Evolutionary conservation across 2,797 vertebrate genomes (phyloP).

Genomic region (Perodicticus potto): DNA sequence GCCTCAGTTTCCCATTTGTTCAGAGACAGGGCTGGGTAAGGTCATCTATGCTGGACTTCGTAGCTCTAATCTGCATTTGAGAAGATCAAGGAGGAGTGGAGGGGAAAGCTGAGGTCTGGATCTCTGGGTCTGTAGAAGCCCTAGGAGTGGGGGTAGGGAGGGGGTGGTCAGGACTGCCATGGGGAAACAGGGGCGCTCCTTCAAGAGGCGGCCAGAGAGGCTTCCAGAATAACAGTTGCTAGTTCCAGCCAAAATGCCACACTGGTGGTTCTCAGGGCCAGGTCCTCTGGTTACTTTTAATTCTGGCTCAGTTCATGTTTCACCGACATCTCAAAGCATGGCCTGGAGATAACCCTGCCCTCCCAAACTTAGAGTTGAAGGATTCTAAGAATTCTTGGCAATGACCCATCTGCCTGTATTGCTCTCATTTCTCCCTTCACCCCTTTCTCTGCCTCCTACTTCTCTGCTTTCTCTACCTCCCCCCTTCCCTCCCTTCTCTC

Average conservation of each 20-base stretch:
- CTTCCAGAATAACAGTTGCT: background rate
- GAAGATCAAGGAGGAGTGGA: background rate
- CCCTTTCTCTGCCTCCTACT: background rate
- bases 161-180: accelerated
- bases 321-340: background rate
- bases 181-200: background rate
- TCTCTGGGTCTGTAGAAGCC: background rate
- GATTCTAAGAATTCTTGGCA: background rate
- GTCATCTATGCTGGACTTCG: too few species aligned
- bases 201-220: background rate
- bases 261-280: background rate
- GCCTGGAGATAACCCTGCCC: background rate
- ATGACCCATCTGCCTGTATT: background rate
- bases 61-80: accelerated
- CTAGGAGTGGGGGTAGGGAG: too few species aligned
- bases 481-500: too few species aligned
- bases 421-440: background rate
- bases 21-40: background rate
- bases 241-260: background rate
- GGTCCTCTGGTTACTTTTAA: background rate
- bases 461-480: too few species aligned
- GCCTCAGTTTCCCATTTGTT: background rate
- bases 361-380: background rate
- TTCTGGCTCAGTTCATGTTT: background rate
- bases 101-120: background rate